phyloP scores from a whole-genome alignment of 2,113 vertebrate genomes.

The Larimichthys polyactis region DNA sequence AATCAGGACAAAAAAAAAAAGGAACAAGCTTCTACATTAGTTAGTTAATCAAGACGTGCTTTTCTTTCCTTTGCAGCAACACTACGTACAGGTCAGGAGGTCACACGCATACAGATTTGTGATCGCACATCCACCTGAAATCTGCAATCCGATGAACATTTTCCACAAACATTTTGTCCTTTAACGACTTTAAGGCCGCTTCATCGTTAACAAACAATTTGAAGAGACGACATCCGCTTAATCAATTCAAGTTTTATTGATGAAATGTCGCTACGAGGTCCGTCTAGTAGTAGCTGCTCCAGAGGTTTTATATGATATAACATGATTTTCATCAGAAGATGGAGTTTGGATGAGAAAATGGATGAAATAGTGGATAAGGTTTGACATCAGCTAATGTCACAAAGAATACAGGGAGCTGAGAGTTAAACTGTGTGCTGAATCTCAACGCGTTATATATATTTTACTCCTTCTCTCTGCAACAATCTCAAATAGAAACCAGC shows the following conservation, averaged over 20 bases:
- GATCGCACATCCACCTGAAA: constrained; percentile 44
- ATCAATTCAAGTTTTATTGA: not conserved
- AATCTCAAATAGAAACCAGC: not conserved
- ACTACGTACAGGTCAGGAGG: constrained; percentile 54
- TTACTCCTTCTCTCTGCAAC: not conserved
- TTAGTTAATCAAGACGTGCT: constrained; percentile 65
- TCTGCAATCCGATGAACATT: constrained; percentile 40
- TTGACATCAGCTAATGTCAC: not conserved
- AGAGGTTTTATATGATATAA: not conserved
- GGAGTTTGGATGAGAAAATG: not conserved
- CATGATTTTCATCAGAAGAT: constrained; percentile 1
- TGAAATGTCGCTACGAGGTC: not conserved
- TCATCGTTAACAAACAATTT: not conserved
- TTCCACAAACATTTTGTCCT: constrained; percentile 1
- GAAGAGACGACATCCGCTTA: not conserved
- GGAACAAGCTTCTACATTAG: constrained; percentile 51
- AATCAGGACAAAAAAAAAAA: constrained; percentile 38
- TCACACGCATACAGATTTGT: constrained; percentile 45
- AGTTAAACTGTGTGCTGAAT: not conserved
- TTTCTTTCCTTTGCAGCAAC: constrained; percentile 39
- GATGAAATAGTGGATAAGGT: not conserved
- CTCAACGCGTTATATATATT: not conserved
- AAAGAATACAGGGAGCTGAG: not conserved
- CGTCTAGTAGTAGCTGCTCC: not conserved
- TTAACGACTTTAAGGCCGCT: not conserved